These are phyloP conservation scores for Monoplex corrugatus DNA, from an alignment of 2,888 invertebrate genomes.

Conservation along the genomic window DNA sequence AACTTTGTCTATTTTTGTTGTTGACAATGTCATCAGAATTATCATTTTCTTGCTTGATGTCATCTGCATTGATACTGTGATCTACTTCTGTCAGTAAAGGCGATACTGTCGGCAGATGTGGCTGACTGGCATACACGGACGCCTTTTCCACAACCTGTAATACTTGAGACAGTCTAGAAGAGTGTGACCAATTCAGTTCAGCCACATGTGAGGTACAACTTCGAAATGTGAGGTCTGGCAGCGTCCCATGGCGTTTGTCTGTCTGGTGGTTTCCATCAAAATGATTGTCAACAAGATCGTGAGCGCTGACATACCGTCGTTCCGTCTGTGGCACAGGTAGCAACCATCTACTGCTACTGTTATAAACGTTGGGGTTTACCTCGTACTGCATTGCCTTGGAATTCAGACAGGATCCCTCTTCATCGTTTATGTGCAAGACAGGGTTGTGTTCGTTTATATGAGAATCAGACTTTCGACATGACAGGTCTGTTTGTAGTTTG, in stretches of 20 bases:
- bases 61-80: background rate
- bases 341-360: background rate
- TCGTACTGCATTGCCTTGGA: background rate
- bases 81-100: slow-evolving; percentile 19
- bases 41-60: background rate
- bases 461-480: background rate
- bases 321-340: background rate
- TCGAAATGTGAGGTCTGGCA: background rate
- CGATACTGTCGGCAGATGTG: background rate
- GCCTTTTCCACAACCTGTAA: background rate
- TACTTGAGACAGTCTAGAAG: background rate
- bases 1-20: background rate
- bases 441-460: background rate
- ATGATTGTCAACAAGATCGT: background rate
- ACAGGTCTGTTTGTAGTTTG: background rate
- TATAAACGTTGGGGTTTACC: background rate
- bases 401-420: background rate
- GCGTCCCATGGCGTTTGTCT: background rate
- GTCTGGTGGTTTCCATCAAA: background rate
- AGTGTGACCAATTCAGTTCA: background rate
- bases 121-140: slow-evolving; percentile 26
- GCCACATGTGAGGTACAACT: background rate
- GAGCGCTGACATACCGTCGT: background rate
- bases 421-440: background rate
- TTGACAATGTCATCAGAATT: background rate